Evolutionary conservation across 2,113 vertebrate species (phyloP).

Genomic region (Xyliphius kryptos): DNA sequence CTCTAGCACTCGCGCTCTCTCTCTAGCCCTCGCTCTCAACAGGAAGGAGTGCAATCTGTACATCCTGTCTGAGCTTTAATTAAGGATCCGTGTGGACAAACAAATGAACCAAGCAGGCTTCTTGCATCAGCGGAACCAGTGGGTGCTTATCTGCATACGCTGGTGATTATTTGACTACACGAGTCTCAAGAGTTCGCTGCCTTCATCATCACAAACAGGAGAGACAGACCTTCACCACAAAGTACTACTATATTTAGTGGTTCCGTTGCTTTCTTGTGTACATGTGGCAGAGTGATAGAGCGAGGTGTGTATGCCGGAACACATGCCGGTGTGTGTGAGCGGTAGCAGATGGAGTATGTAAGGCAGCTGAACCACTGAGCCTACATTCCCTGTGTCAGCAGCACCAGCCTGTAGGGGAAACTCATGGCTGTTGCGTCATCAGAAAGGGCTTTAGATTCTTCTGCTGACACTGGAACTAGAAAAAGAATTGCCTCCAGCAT

Average conservation of each 20-base stretch:
- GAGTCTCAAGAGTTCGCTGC: not conserved
- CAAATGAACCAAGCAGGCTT: slow-evolving; percentile 28
- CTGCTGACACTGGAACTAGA: slow-evolving; percentile 17
- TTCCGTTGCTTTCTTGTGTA: not conserved
- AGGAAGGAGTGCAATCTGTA: slow-evolving; percentile 37
- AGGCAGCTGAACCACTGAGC: slow-evolving; percentile 30
- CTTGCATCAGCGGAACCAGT: slow-evolving; percentile 2
- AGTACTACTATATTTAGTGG: not conserved
- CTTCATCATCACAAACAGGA: not conserved
- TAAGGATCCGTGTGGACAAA: slow-evolving; percentile 55
- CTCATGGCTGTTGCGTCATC: slow-evolving; percentile 26
- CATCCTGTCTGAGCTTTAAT: slow-evolving; percentile 48
- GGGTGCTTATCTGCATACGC: not conserved
- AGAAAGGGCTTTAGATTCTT: slow-evolving; percentile 1
- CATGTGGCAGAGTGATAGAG: slow-evolving; percentile 1
- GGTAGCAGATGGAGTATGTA: slow-evolving; percentile 19
- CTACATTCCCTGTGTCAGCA: slow-evolving; percentile 42
- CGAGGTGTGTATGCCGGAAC: slow-evolving; percentile 11
- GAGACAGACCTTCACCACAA: too few relatives aligned
- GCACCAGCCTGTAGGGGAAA: slow-evolving; percentile 37
- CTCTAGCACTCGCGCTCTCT: slow-evolving; percentile 18
- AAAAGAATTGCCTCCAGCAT: slow-evolving; percentile 29
- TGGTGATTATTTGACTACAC: not conserved
- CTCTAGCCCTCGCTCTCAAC: slow-evolving; percentile 5
- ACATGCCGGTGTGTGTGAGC: slow-evolving; percentile 11